Base-by-base conservation (phyloP, 2,113 vertebrate species). In the Ploceus nigricollis region DNA sequence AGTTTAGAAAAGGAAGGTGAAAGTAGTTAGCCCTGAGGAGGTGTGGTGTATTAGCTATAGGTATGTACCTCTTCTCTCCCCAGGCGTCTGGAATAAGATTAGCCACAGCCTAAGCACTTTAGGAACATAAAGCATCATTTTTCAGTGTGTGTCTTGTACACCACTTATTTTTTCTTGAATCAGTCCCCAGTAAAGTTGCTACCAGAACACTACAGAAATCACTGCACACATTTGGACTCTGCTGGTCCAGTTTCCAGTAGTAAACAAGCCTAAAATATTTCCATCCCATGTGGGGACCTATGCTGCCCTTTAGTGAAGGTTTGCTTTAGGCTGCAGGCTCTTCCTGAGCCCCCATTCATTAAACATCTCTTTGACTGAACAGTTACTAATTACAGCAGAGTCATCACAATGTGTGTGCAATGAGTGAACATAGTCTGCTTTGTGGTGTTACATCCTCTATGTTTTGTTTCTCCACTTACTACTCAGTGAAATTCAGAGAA, bases 351-450 rank as follows among this genome's bases (percentile, higher is more conserved):
- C 40, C 50, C 19, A 3, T 24, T 68, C 23, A 7, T 40, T 48
- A 19, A 54, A 28, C 11, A 68, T 4, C 56, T 56, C 64, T 63
- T 27, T 35, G 56, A 17, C 23, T 15, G 44, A 6, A 4, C n/a
- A 48, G 44, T 87, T 30, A 10, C 18, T 65, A 44, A 57, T 60
- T n/a, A 14, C 57, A 60, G 11, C 39, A 64, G 54, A 54, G 51
- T n/a, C 39, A 64, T 44, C 65, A 33, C 40, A 27, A 16, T 7
- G 17, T 7, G 40, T 28, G 47, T 47, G 61, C 81, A 31, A 14
- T 7, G 48, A 82, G 45, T 6, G 48, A 68, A 15, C 0, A 0
- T 1, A 17, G 64, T 57, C 68, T 84, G 73, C 66, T 64, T 50
- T 65, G 87, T 82, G 66, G 14, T 61, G 61, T n/a, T 60, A 7